Evolutionary conservation across 2,888 invertebrate species (phyloP).

Genomic region (Eristalis intricaria): DNA sequence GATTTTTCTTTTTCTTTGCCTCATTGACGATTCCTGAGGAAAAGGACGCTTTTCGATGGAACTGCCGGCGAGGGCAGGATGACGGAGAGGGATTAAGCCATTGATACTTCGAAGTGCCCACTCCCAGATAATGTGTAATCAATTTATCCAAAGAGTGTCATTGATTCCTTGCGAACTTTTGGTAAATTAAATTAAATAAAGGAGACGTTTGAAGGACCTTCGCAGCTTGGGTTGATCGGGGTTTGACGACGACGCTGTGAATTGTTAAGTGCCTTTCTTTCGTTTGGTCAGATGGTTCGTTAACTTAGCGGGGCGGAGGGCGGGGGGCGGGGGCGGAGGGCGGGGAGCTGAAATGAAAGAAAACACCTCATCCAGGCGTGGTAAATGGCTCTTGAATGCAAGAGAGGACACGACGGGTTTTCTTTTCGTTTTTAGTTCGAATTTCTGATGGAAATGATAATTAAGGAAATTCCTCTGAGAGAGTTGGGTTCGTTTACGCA

Average conservation of each 20-base stretch:
- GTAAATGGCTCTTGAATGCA: neutral
- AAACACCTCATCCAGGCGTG: neutral
- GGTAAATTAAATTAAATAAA: slow-evolving; percentile 48
- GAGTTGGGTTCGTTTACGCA: neutral
- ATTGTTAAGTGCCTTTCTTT: neutral
- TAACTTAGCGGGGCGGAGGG: neutral
- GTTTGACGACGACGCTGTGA: neutral
- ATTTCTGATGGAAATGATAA: neutral
- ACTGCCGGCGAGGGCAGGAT: neutral
- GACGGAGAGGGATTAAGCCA: slow-evolving; percentile 27
- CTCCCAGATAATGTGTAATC: slow-evolving; percentile 48
- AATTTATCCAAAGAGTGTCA: slow-evolving; percentile 61
- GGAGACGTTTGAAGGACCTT: neutral
- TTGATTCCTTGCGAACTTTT: slow-evolving; percentile 51
- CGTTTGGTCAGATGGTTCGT: neutral
- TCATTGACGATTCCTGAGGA: neutral
- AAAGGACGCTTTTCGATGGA: neutral
- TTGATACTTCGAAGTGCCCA: slow-evolving; percentile 24
- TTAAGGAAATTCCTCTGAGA: neutral
- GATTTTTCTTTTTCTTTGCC: neutral
- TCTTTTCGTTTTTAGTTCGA: neutral
- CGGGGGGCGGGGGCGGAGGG: no score
- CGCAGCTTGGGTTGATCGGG: neutral
- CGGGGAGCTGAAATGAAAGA: neutral
- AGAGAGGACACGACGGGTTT: neutral